These are phyloP conservation scores for Mastigias papua DNA, from an alignment of 30 jellyfish, hydroid and myxozoan species.

Conservation along the genomic window DNA sequence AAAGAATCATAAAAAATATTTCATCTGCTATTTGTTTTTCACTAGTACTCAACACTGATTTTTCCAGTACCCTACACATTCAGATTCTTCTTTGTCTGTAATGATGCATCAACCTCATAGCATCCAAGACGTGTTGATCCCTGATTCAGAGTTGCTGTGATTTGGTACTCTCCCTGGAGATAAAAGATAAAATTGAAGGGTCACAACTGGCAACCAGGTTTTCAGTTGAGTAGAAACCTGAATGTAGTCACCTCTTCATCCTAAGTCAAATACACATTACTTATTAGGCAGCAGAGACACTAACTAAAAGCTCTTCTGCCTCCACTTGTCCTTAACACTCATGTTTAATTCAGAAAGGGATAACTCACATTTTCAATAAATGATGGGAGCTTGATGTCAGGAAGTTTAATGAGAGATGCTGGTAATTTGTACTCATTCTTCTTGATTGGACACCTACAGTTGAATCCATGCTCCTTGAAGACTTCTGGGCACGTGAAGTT, in stretches of 20 bases:
- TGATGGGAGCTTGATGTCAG: constrained; percentile 74
- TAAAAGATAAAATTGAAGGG: not conserved
- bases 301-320: no score
- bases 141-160: constrained; percentile 65
- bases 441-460: constrained; percentile 89
- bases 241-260: no score
- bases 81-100: constrained; percentile 11
- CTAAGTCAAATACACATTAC: no score
- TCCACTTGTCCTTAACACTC: no score
- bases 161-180: constrained; percentile 75
- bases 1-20: no score
- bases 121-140: constrained; percentile 74
- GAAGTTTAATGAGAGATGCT: constrained; percentile 38
- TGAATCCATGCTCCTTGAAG: constrained; percentile 74
- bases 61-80: not conserved
- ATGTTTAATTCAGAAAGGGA: no score
- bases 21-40: not conserved
- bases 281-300: no score
- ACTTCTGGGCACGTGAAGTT: constrained; percentile 84
- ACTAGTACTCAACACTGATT: not conserved
- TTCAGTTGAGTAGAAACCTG: no score
- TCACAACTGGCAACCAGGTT: no score
- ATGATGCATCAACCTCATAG: constrained; percentile 58
- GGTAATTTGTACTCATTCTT: constrained; percentile 68
- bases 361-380: constrained; percentile 82